phyloP scores from a whole-genome alignment of 2,888 invertebrate species.

The Gandaritis pyraliata region DNA sequence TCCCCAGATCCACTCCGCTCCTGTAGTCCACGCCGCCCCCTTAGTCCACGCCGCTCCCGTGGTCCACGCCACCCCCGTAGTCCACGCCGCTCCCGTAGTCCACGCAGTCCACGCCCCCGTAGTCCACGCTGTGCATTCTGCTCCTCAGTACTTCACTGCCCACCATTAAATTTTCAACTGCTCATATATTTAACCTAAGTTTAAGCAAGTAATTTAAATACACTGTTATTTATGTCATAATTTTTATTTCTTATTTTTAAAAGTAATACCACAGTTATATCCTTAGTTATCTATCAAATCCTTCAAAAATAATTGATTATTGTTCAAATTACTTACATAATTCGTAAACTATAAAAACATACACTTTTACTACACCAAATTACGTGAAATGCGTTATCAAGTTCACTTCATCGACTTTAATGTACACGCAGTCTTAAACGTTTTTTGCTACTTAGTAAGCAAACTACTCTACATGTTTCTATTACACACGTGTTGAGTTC shows the following conservation, averaged over 20 bases:
- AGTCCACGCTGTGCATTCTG: conserved; percentile 45
- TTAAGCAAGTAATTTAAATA: conserved; percentile 40
- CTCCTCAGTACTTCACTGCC: conserved; percentile 56
- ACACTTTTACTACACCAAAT: too few species aligned
- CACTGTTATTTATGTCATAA: conserved; percentile 39
- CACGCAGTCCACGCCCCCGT: conserved; percentile 48
- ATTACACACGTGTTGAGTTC: too few species aligned
- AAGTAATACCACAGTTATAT: too few species aligned
- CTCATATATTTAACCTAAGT: conserved; percentile 33
- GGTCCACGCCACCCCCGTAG: conserved; percentile 41
- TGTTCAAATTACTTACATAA: background rate
- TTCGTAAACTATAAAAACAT: too few species aligned
- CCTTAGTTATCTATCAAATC: too few species aligned
- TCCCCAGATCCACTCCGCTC: conserved; percentile 43
- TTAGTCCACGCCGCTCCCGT: conserved; percentile 34
- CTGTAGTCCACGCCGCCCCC: conserved; percentile 40
- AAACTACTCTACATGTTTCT: too few species aligned
- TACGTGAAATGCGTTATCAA: background rate
- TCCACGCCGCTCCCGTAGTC: conserved; percentile 40
- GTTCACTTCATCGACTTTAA: background rate
- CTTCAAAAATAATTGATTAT: background rate
- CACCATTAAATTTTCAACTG: conserved; percentile 57
- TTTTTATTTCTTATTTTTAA: conserved; percentile 14
- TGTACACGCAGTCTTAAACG: background rate
- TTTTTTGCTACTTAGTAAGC: conserved; percentile 3